phyloP scores from a whole-genome alignment of 2,113 vertebrate species.

The Mustela lutreola region DNA sequence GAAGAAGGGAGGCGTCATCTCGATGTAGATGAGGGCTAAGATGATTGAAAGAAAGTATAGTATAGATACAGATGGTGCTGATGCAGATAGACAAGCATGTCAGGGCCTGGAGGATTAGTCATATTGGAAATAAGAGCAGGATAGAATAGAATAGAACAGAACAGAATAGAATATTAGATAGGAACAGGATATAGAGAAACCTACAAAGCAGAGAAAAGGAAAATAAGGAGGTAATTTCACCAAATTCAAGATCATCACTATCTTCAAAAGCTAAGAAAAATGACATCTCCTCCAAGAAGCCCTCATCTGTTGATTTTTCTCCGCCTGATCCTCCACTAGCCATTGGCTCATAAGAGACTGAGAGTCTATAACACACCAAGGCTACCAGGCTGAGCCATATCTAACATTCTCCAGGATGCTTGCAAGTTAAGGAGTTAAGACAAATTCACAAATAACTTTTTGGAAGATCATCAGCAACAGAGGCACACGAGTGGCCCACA shows the following conservation, averaged over 20 bases:
- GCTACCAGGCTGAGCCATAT: neutral
- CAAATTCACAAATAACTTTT: neutral
- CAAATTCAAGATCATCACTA: neutral
- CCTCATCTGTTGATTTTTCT: neutral
- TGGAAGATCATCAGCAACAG: neutral
- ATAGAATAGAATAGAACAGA: neutral
- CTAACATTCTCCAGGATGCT: neutral
- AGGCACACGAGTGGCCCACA: neutral
- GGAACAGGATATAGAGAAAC: neutral
- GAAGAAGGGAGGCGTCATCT: neutral
- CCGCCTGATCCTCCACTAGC: neutral
- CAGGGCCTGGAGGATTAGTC: neutral
- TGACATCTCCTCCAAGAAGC: neutral
- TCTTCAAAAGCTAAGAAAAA: constrained; percentile 25
- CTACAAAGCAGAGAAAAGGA: neutral
- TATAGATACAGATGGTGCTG: neutral
- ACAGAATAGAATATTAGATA: neutral
- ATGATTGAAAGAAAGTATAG: neutral
- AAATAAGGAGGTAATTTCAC: neutral
- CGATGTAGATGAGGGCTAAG: neutral
- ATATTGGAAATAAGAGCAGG: neutral
- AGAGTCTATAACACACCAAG: neutral
- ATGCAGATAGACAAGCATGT: neutral
- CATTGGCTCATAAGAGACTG: neutral
- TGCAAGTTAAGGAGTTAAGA: neutral